A percentile compares a stretch with the other conserved stretches of the same genome.
These are phyloP conservation scores for Xenopus borealis DNA, from an alignment of 2,113 vertebrate species.

Conservation along the genomic window DNA sequence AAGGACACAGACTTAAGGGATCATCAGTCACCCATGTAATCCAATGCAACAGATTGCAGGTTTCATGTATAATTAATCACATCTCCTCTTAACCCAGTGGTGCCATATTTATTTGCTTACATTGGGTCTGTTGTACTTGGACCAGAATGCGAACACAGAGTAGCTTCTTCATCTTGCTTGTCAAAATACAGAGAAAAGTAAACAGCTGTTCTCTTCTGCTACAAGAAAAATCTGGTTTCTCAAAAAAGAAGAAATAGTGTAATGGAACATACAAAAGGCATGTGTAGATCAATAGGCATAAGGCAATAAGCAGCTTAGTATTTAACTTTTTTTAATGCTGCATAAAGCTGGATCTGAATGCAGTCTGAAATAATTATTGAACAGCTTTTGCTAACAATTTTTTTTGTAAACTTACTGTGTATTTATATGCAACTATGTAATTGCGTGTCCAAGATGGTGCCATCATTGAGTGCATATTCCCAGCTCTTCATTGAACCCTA, in stretches of 20 bases:
- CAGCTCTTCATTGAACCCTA: too few relatives aligned
- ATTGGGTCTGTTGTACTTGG: constrained; percentile 52
- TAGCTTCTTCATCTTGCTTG: constrained; percentile 54
- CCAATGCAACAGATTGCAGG: constrained; percentile 38
- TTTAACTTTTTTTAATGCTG: neutral
- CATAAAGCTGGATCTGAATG: neutral
- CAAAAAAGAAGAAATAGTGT: constrained; percentile 32
- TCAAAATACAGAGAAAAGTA: constrained; percentile 49
- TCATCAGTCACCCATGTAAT: constrained; percentile 20
- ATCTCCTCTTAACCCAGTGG: constrained; percentile 31
- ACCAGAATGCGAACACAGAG: constrained; percentile 43
- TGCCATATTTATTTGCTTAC: constrained; percentile 45
- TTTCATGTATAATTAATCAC: constrained; percentile 30
- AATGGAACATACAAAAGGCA: constrained; percentile 8
- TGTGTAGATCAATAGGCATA: neutral
- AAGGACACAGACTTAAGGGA: neutral
- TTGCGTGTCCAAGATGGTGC: too few relatives aligned
- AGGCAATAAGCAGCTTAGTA: neutral
- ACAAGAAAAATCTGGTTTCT: constrained; percentile 48
- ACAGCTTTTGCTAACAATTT: too few relatives aligned
- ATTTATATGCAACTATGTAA: too few relatives aligned
- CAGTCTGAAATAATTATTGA: too few relatives aligned
- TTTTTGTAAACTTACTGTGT: too few relatives aligned
- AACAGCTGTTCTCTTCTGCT: constrained; percentile 54
- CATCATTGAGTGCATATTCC: too few relatives aligned